Percentiles rank a stretch among this genome's conserved stretches.
Evolutionary conservation across 2,113 vertebrate genomes (phyloP).

Genomic region (Dipodomys stephensi): DNA sequence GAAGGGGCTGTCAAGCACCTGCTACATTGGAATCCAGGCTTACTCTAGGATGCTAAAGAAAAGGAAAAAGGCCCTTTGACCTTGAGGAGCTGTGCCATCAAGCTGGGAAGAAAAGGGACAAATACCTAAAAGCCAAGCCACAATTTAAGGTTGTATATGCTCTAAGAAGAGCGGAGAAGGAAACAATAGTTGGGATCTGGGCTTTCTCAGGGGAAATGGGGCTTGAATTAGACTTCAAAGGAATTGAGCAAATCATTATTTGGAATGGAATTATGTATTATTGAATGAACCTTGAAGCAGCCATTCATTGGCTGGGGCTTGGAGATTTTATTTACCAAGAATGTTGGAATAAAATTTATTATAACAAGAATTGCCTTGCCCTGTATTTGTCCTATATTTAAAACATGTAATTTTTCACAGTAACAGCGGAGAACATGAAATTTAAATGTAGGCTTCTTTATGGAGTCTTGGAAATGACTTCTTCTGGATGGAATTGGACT

Average conservation of each 20-base stretch:
- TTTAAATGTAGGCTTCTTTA: constrained; percentile 80
- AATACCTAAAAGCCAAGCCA: background rate
- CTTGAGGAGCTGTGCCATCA: background rate
- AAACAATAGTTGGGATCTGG: constrained; percentile 47
- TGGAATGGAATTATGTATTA: constrained; percentile 78
- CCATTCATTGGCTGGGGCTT: constrained; percentile 67
- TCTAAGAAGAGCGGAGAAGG: constrained; percentile 42
- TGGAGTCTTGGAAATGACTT: constrained; percentile 78
- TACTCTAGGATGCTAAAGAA: background rate
- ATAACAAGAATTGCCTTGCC: constrained; percentile 77
- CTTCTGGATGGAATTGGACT: constrained; percentile 74
- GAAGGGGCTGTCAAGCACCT: background rate
- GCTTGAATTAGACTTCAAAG: constrained; percentile 79
- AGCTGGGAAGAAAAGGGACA: background rate
- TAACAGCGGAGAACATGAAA: constrained; percentile 80
- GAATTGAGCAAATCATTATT: constrained; percentile 78
- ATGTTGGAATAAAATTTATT: constrained; percentile 79
- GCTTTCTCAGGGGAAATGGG: constrained; percentile 70
- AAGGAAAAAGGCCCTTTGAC: background rate
- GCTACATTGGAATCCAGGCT: background rate
- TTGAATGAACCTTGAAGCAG: constrained; percentile 75
- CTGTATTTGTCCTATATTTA: constrained; percentile 81
- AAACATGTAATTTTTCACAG: constrained; percentile 81
- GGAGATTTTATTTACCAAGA: constrained; percentile 77
- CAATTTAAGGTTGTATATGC: background rate